A percentile compares a stretch with the other conserved stretches of the same genome.
These are phyloP conservation scores for Sipha flava DNA, from an alignment of 1,140 invertebrate genomes.

Conservation along the genomic window DNA sequence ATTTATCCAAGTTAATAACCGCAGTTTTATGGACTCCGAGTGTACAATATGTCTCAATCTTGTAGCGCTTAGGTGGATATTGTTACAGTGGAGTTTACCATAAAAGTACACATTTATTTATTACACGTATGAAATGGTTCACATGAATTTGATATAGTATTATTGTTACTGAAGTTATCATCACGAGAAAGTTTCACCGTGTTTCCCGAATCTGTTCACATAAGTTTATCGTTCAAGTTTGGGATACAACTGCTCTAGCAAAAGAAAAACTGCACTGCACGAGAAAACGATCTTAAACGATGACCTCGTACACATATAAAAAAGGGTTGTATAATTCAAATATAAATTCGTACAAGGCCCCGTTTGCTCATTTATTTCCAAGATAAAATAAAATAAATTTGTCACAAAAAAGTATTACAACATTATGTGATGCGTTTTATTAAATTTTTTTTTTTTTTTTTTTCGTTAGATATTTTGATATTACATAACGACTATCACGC, in stretches of 20 bases:
- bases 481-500: too few species aligned
- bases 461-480: background rate
- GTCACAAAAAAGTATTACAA: background rate
- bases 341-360: too few species aligned
- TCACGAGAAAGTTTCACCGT: background rate
- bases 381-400: background rate
- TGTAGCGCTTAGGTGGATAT: background rate
- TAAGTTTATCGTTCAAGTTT: background rate
- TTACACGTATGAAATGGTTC: background rate
- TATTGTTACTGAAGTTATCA: background rate
- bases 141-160: background rate
- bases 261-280: background rate
- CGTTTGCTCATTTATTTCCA: background rate
- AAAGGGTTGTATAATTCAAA: background rate
- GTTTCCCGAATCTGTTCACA: background rate
- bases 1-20: constrained; percentile 24
- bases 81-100: background rate
- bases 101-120: background rate
- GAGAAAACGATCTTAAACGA: background rate
- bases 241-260: background rate
- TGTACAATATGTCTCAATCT: constrained; percentile 16
- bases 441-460: too few species aligned
- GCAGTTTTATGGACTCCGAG: background rate
- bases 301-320: background rate
- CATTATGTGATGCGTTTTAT: too few species aligned